phyloP scores from a whole-genome alignment of 2,113 vertebrate genomes.

The Scytalopus superciliaris region DNA sequence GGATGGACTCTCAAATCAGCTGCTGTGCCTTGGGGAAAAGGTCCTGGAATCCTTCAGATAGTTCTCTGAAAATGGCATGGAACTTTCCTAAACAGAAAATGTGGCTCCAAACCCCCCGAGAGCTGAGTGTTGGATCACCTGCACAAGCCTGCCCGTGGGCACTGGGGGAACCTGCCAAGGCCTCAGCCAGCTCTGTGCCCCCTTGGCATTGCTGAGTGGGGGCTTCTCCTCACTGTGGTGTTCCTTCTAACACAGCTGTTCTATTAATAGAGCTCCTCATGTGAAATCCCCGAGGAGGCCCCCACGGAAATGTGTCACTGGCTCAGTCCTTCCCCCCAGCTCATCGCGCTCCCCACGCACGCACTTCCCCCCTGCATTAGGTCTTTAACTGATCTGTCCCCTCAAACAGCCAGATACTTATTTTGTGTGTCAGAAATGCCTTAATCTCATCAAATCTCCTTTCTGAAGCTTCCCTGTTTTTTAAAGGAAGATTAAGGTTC shows the following conservation, averaged over 20 bases:
- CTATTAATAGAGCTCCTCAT: not conserved
- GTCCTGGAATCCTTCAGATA: not conserved
- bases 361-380: not conserved
- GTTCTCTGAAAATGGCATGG: not conserved
- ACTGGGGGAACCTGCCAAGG: not conserved
- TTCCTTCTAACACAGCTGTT: not conserved
- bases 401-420: not conserved
- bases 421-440: slow-evolving; percentile 30
- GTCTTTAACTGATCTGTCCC: not conserved
- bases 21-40: not conserved
- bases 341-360: not conserved
- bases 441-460: slow-evolving; percentile 54
- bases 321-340: not conserved
- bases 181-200: not conserved
- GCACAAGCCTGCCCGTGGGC: no score
- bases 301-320: not conserved
- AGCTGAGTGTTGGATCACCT: not conserved
- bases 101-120: not conserved
- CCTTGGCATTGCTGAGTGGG: not conserved
- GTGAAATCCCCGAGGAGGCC: not conserved
- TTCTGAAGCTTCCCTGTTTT: slow-evolving; percentile 28
- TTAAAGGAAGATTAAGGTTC: slow-evolving; percentile 42
- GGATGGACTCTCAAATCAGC: not conserved
- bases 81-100: not conserved
- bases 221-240: not conserved